Conservation (phyloP, 1,140 invertebrate species). For the Bombus superbus region DNA sequence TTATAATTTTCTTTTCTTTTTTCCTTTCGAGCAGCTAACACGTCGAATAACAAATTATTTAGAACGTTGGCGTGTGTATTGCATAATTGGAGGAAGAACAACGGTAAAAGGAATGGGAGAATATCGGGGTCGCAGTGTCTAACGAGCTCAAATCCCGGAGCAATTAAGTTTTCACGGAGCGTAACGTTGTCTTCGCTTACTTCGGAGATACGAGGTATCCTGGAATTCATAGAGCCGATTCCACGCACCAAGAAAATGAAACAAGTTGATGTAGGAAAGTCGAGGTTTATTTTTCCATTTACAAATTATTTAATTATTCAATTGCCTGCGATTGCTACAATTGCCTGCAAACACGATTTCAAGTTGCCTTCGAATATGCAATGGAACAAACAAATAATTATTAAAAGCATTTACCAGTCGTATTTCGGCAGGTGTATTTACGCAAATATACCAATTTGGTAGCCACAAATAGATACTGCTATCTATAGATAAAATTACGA, state of each 20-base stretch:
- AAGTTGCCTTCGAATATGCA: too few species aligned
- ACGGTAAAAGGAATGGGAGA: conserved; percentile 60
- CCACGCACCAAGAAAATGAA: not conserved
- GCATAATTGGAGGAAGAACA: conserved; percentile 19
- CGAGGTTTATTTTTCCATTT: not conserved
- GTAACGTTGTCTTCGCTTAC: conserved; percentile 13
- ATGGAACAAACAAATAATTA: too few species aligned
- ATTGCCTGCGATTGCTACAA: too few species aligned
- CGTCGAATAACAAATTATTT: not conserved
- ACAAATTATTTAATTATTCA: not conserved
- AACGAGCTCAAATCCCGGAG: conserved; percentile 78
- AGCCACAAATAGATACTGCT: too few species aligned
- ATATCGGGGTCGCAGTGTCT: conserved; percentile 69
- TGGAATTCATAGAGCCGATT: not conserved
- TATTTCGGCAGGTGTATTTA: not conserved
- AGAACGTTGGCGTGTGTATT: not conserved
- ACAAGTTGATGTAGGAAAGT: not conserved
- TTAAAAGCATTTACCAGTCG: not conserved
- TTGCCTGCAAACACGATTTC: too few species aligned
- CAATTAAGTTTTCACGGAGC: conserved; percentile 71
- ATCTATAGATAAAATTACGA: too few species aligned
- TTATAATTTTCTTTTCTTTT: too few species aligned
- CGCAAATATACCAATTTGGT: rapidly evolving
- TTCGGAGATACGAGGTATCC: conserved; percentile 6
- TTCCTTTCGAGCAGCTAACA: too few species aligned